Base-by-base conservation (phyloP, 2,797 vertebrate species). In the Acrossocheilus fasciatus region DNA sequence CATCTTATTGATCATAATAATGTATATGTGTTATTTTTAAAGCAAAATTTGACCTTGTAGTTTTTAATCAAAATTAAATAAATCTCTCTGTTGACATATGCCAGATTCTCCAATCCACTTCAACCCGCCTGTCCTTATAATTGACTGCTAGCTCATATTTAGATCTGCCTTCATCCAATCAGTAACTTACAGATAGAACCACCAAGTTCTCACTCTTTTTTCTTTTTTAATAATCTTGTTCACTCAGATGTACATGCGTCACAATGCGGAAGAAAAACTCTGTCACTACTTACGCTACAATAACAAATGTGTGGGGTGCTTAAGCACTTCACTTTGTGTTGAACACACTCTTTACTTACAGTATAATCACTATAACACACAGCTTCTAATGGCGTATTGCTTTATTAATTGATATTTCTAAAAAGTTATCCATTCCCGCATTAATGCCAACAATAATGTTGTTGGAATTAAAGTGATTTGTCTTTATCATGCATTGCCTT, bases 401-500 rank as follows among this genome's bases (percentile, higher is more conserved):
- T 75, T 75, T 50, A 75, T 20, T 52, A 34, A 75, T 75, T 15
- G 57, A 8, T 2, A 59, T 78, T 57, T 45, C 39, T 79, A 23
- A 17, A 47, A 86, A 72, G 52, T 62, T 73, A 14, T 20, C 1
- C 26, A 36, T 80, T 85, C 20, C 52, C 64, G 30, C 15, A 36
- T 54, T 43, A 43, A 43, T 43, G 9, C 43, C 43, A 43, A 26
- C 26, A 50, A 20, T 73, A 36, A 72, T 80, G 54, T 36, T 43
- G 41, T 72, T 70, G n/a, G 70, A 64, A 83, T 54, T 57, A 81
- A 81, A 81, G 26, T 85, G 64, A 69, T 70, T 57, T 39, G 47
- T 52, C 18, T 85, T 76, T 70, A 77, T 84, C 74, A 69, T 66
- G n/a, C 45, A 39, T 70, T 17, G 12, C 14, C 20, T 41, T 41